phyloP scores from a whole-genome alignment of 2,888 invertebrate species.

The Apamea anceps region DNA sequence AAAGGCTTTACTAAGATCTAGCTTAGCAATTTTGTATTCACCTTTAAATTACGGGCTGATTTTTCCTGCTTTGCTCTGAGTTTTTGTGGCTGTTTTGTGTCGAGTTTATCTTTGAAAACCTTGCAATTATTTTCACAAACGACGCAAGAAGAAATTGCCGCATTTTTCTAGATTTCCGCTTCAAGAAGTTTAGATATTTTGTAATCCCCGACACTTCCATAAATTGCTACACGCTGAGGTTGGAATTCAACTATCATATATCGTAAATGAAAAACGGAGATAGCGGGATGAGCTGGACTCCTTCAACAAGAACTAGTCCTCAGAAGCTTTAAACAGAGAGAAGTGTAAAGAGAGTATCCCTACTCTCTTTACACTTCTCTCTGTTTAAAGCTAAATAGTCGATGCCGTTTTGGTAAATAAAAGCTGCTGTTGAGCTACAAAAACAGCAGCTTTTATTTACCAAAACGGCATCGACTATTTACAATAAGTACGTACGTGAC shows the following conservation, averaged over 20 bases:
- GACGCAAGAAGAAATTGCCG: background rate
- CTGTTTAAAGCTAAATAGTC: too few relatives aligned
- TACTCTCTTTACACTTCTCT: too few relatives aligned
- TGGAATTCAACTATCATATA: background rate
- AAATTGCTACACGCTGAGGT: background rate
- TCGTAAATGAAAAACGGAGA: background rate
- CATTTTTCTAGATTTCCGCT: background rate
- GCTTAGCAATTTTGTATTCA: slow-evolving; percentile 4
- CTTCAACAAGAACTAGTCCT: too few relatives aligned
- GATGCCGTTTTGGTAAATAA: too few relatives aligned
- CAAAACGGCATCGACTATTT: slow-evolving; percentile 5
- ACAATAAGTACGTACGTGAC: background rate
- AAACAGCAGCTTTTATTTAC: background rate
- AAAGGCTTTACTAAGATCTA: slow-evolving; percentile 35
- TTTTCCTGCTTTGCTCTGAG: background rate
- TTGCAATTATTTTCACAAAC: slow-evolving; percentile 11
- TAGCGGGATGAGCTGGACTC: too few relatives aligned
- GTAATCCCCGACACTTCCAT: background rate
- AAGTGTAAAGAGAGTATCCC: too few relatives aligned
- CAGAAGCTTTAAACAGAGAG: too few relatives aligned
- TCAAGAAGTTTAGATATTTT: background rate
- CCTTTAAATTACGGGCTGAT: background rate
- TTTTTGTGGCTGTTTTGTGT: background rate
- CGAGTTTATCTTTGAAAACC: background rate
- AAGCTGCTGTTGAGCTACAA: too few relatives aligned